These are phyloP conservation scores for Drosophila rhopaloa DNA, from an alignment of 1,140 invertebrate species.

Conservation along the genomic window DNA sequence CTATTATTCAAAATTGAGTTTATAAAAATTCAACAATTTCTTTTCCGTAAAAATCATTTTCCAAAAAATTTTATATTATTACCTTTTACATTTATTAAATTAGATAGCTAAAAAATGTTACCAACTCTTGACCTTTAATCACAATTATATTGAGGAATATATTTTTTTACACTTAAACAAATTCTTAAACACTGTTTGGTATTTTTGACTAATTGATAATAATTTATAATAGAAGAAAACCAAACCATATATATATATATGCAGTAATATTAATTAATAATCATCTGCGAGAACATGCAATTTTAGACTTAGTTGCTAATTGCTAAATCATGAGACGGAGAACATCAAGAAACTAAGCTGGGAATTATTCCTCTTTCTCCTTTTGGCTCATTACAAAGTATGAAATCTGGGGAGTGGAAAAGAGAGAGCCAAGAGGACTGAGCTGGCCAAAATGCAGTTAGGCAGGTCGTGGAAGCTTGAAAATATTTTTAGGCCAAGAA, in stretches of 20 bases:
- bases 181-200: too few species aligned
- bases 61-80: too few species aligned
- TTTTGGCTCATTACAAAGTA: conserved; percentile 4
- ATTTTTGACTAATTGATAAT: too few species aligned
- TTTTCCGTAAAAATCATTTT: too few species aligned
- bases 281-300: conserved; percentile 8
- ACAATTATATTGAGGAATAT: too few species aligned
- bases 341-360: neutral
- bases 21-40: too few species aligned
- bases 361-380: neutral
- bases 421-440: neutral
- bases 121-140: too few species aligned
- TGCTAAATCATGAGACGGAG: conserved; percentile 13
- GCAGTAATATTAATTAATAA: conserved; percentile 24
- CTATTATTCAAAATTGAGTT: too few species aligned
- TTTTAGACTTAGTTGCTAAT: conserved; percentile 14
- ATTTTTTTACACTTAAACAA: too few species aligned
- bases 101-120: too few species aligned
- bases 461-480: conserved; percentile 64
- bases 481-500: conserved; percentile 75
- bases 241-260: neutral
- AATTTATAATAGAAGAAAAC: neutral
- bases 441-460: conserved; percentile 72
- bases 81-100: too few species aligned
- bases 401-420: conserved; percentile 1